A percentile compares a stretch with the other conserved stretches of the same genome.
Evolutionary conservation across 2,797 vertebrate genomes (phyloP).

Genomic region (Ptychadena robeensis): DNA sequence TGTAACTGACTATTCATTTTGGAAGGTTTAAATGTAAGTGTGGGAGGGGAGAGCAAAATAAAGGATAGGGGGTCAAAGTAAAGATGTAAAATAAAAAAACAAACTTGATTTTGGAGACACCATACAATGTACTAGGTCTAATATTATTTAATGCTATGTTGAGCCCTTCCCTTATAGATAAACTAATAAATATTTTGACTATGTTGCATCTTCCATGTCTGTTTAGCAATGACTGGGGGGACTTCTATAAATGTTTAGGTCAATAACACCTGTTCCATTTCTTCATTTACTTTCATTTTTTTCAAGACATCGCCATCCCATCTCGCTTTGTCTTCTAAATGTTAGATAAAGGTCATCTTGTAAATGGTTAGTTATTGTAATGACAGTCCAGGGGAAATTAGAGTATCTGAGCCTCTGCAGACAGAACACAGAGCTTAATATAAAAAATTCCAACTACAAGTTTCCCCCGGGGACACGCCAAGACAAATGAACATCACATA

Average conservation of each 20-base stretch:
- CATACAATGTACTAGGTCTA: not conserved
- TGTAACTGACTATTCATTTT: no score
- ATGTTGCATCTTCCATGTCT: not conserved
- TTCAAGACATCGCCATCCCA: not conserved
- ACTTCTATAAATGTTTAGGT: slow-evolving; percentile 4
- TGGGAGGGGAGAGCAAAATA: not conserved
- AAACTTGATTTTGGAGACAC: no score
- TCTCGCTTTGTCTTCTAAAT: slow-evolving; percentile 40
- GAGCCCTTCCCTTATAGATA: not conserved
- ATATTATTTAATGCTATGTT: not conserved
- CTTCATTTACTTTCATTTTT: slow-evolving; percentile 22
- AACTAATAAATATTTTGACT: not conserved
- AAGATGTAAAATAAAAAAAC: no score
- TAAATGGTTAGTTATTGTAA: slow-evolving; percentile 44
- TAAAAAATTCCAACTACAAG: slow-evolving; percentile 20
- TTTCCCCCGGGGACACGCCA: slow-evolving; percentile 5
- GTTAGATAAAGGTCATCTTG: slow-evolving; percentile 49
- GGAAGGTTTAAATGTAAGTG: not conserved
- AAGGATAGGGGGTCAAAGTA: not conserved
- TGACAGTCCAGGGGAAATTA: slow-evolving; percentile 19
- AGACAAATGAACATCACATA: slow-evolving; percentile 4
- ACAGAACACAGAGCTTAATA: slow-evolving; percentile 15
- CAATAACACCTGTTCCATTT: not conserved
- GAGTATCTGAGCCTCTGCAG: slow-evolving; percentile 4
- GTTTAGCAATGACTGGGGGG: not conserved